These are phyloP conservation scores for Strigops habroptila DNA, from an alignment of 2,113 vertebrate species.

Conservation along the genomic window DNA sequence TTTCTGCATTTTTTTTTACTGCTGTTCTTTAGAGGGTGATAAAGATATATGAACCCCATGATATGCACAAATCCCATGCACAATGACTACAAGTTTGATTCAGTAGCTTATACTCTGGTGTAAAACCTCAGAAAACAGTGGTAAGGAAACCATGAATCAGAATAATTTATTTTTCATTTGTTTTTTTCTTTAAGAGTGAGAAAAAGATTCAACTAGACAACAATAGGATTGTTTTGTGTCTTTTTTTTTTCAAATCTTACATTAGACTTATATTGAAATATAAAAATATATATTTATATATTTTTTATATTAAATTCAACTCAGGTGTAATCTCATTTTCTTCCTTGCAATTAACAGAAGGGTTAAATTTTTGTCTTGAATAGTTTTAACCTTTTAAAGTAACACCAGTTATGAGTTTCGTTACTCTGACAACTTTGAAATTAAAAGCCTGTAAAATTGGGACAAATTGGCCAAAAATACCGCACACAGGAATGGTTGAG, in stretches of 20 bases:
- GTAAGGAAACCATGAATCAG: conserved; percentile 41
- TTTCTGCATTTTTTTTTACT: conserved; percentile 26
- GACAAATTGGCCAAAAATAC: conserved; percentile 4
- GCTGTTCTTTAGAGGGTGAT: conserved; percentile 55
- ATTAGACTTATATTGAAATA: neutral
- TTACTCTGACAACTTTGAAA: conserved; percentile 3
- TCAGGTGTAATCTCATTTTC: neutral
- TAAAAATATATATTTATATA: too few relatives aligned
- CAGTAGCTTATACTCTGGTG: conserved; percentile 21
- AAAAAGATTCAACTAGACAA: neutral
- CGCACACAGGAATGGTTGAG: neutral
- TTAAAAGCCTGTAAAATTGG: conserved; percentile 14
- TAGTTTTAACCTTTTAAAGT: neutral
- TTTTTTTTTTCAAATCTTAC: neutral
- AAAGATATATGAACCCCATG: conserved; percentile 64
- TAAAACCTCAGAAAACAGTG: conserved; percentile 33
- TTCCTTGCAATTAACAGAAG: neutral
- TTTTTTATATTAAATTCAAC: neutral
- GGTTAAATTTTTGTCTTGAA: neutral
- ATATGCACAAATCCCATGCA: conserved; percentile 48
- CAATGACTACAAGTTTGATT: neutral
- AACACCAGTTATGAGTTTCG: neutral
- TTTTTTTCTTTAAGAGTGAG: neutral
- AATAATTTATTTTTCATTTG: conserved; percentile 5
- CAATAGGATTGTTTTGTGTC: neutral